These are phyloP conservation scores for Damaliscus lunatus DNA, from an alignment of 2,113 vertebrate genomes.

Conservation along the genomic window DNA sequence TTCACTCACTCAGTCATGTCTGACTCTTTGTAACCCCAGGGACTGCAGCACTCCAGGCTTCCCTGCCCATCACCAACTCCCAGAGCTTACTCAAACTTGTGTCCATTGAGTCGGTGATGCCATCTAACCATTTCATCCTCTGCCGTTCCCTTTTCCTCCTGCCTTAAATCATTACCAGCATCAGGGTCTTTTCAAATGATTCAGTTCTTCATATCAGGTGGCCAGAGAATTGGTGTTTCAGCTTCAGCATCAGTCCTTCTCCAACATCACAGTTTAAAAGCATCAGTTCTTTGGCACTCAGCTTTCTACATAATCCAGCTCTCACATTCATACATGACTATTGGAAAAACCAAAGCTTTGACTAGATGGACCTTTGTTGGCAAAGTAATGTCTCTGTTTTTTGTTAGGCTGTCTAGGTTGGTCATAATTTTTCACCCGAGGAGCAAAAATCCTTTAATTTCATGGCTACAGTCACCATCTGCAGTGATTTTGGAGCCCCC, in stretches of 20 bases:
- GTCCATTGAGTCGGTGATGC: not conserved
- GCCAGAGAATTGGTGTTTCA: not conserved
- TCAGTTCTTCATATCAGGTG: not conserved
- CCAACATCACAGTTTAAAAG: not conserved
- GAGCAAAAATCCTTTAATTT: not conserved
- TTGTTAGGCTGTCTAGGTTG: not conserved
- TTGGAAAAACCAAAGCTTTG: not conserved
- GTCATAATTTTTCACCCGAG: accelerated
- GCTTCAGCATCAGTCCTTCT: not conserved
- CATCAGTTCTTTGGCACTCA: accelerated
- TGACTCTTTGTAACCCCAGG: not conserved
- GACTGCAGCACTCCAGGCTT: not conserved
- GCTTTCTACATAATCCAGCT: not conserved
- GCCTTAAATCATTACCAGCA: not conserved
- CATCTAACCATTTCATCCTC: not conserved
- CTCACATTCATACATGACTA: not conserved
- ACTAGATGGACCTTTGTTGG: not conserved
- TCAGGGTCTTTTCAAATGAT: not conserved
- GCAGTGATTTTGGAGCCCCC: not conserved
- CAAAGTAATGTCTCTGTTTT: not conserved
- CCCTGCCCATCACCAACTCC: not conserved
- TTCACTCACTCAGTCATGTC: not conserved
- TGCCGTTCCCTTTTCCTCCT: not conserved
- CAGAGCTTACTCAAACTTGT: not conserved
- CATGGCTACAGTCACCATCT: not conserved